Evolutionary conservation across 2,888 invertebrate genomes (phyloP).

Genomic region (Rhingia rostrata): DNA sequence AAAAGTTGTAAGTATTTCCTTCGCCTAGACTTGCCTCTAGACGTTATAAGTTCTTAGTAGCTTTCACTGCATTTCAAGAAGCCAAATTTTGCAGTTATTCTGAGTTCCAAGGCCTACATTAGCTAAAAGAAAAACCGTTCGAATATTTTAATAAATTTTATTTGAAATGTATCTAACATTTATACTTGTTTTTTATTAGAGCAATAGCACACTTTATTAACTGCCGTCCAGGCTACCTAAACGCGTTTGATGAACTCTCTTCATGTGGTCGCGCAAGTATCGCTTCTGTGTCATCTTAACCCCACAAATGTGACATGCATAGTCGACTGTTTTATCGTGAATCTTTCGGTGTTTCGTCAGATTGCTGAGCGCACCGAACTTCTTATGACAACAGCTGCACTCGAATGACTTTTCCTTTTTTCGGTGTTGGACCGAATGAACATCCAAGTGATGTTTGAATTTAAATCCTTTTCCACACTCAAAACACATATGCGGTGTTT

Average conservation of each 20-base stretch:
- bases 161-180: neutral
- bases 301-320: conserved; percentile 70
- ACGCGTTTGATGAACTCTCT: conserved; percentile 57
- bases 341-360: conserved; percentile 72
- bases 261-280: conserved; percentile 71
- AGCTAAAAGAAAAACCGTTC: no score
- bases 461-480: conserved; percentile 71
- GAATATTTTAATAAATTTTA: neutral
- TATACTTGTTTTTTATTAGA: conserved; percentile 4
- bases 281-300: conserved; percentile 68
- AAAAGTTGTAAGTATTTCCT: no score
- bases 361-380: conserved; percentile 64
- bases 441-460: conserved; percentile 69
- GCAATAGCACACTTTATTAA: conserved; percentile 14
- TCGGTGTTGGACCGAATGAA: conserved; percentile 62
- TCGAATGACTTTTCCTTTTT: conserved; percentile 43
- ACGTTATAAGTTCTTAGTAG: no score
- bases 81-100: no score
- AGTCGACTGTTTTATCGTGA: conserved; percentile 68
- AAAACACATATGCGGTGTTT: conserved; percentile 49
- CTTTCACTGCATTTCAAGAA: no score
- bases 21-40: no score
- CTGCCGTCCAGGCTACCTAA: conserved; percentile 29
- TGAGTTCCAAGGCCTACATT: no score
- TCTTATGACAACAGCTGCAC: conserved; percentile 65